These are phyloP conservation scores for Muntiacus muntjak DNA, from an alignment of 2,113 vertebrate species.

Conservation along the genomic window DNA sequence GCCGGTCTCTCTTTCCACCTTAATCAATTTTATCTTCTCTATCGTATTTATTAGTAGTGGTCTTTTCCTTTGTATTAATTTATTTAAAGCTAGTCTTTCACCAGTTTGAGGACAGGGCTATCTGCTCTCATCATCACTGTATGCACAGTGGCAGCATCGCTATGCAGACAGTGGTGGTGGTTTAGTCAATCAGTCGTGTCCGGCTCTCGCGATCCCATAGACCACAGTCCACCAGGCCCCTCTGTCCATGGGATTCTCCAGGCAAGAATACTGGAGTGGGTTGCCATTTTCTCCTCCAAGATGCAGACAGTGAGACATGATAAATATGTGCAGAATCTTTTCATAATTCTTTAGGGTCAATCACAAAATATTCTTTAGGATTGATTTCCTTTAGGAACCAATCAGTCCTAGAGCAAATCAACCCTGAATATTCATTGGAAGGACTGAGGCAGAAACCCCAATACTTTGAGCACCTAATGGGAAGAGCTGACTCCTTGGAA, in stretches of 20 bases:
- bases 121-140: not conserved
- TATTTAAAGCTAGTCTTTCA: not conserved
- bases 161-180: not conserved
- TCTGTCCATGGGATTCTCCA: not conserved
- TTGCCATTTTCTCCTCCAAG: not conserved
- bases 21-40: not conserved
- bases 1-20: not conserved
- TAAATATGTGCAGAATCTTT: not conserved
- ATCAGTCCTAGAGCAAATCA: not conserved
- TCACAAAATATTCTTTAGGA: not conserved
- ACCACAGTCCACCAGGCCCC: not conserved
- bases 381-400: not conserved
- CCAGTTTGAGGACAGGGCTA: not conserved
- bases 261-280: not conserved
- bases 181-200: not conserved
- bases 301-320: not conserved
- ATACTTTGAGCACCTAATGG: not conserved
- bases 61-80: not conserved
- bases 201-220: rapidly evolving
- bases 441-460: not conserved
- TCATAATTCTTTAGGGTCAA: not conserved
- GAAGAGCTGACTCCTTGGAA: not conserved
- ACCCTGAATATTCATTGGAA: not conserved
- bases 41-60: not conserved
- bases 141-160: not conserved